Evolutionary conservation across 2,888 invertebrate genomes (phyloP), one percentile per base, ranked within the genome.

Genomic region (Empis stercorea): DNA sequence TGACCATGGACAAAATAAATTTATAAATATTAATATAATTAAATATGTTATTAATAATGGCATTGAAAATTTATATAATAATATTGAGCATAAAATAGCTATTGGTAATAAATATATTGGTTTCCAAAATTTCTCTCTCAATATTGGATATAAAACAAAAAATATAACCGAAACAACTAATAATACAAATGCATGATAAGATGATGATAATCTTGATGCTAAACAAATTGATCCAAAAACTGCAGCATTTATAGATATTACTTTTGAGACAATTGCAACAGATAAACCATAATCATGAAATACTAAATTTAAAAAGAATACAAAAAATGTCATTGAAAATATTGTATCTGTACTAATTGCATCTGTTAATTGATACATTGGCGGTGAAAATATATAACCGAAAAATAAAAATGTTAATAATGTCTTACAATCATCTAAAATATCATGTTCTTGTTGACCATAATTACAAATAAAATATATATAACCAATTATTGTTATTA

Each of bases 281-380:
- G 64, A 58, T 0, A 89, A 77, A 6, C 89, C 91, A 61, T 97
- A 99, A 64, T 97, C 92, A 61, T 87, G 91, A 62, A 94, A 94
- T 56, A 89, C 76, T 50, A 97, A 73, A 73, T 97, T 95, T 1
- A 87, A 69, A 0, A 87, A 61, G 73, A 96, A 80, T 80, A 94
- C 88, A 13, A 88, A 74, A 16, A 86, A 81, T 0, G 95, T 81
- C 78, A 87, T 89, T 2, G 93, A 89, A 61, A 93, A 95, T 61
- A 99, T 95, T 0, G 97, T 95, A 62, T 99, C 96, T 0, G 96
- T 96, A 61, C 94, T 94, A 3, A 99, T 88, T 0, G 95, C 93
- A 63, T 93, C 91, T 0, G 99, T 97, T 44, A 99, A 73, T 0
- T 94, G 96, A 64, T 95, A 89, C 30, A 95, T 69, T 15, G 96